Percentiles rank a stretch among this genome's conserved stretches.
These are phyloP conservation scores for Drosophila paramelanica DNA, from an alignment of 2,888 invertebrate species.

Conservation along the genomic window DNA sequence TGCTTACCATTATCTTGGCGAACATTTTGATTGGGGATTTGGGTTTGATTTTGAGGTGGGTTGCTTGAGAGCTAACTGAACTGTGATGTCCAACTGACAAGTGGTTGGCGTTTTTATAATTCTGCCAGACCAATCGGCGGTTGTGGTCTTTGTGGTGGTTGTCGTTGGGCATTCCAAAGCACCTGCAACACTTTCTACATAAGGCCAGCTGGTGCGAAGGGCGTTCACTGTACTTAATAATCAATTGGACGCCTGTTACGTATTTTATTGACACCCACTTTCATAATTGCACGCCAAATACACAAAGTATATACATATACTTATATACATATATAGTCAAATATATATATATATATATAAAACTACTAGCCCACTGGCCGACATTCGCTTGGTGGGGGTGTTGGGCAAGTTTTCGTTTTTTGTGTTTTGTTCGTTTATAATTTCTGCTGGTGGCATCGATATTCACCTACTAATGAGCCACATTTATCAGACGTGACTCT, in stretches of 20 bases:
- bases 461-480: conserved; percentile 45
- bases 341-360: no score
- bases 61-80: conserved; percentile 56
- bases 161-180: conserved; percentile 61
- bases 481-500: conserved; percentile 44
- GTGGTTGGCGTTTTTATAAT: conserved; percentile 72
- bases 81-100: conserved; percentile 60
- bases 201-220: conserved; percentile 51
- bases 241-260: conserved; percentile 68
- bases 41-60: conserved; percentile 32
- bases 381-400: conserved; percentile 25
- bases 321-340: no score
- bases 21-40: conserved; percentile 67
- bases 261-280: conserved; percentile 49
- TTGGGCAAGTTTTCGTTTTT: conserved; percentile 71
- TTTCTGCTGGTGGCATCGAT: conserved; percentile 38
- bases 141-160: conserved; percentile 3
- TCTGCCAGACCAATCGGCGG: conserved; percentile 29
- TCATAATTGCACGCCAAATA: conserved; percentile 58
- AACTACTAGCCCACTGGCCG: conserved; percentile 54
- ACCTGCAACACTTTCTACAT: conserved; percentile 70
- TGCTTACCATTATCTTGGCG: conserved; percentile 81
- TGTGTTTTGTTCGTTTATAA: conserved; percentile 26
- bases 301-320: no score
- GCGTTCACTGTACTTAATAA: conserved; percentile 67